Conservation (phyloP, 1,140 invertebrate species). For the Antheraea mylitta region DNA sequence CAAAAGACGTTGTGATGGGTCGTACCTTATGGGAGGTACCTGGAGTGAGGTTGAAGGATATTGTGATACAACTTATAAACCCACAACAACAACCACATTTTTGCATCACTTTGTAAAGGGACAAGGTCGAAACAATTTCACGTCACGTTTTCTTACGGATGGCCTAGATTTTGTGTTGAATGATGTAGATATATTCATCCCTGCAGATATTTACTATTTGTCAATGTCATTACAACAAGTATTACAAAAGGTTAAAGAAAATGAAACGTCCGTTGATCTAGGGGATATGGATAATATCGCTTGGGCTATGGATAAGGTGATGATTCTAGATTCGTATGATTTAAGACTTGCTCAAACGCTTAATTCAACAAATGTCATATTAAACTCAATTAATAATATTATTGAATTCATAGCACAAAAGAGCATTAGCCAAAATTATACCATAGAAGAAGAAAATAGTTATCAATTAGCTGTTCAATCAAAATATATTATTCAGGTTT, state of each 20-base stretch:
- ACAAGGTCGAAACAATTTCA: conserved; percentile 43
- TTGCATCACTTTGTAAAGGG: conserved; percentile 66
- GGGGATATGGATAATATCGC: conserved; percentile 72
- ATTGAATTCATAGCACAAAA: conserved; percentile 54
- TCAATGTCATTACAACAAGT: conserved; percentile 73
- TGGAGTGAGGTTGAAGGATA: conserved; percentile 66
- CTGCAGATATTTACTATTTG: conserved; percentile 77
- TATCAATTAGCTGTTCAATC: conserved; percentile 60
- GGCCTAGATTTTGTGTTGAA: conserved; percentile 52
- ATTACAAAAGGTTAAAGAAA: conserved; percentile 47
- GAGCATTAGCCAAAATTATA: conserved; percentile 24
- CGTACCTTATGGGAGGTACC: conserved; percentile 63
- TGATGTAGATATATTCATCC: conserved; percentile 63
- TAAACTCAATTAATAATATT: conserved; percentile 74
- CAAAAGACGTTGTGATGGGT: conserved; percentile 66
- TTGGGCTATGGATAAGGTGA: conserved; percentile 72
- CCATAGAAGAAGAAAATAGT: conserved; percentile 27
- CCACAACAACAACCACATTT: conserved; percentile 63
- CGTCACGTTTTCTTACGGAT: conserved; percentile 55
- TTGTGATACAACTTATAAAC: conserved; percentile 63
- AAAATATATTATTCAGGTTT: conserved; percentile 75
- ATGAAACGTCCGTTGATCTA: conserved; percentile 52
- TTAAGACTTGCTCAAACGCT: conserved; percentile 70
- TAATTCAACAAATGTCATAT: conserved; percentile 78
- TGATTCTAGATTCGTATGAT: conserved; percentile 63